Conservation (phyloP, 2,797 vertebrate genomes). For the Macroramphosus scolopax region DNA sequence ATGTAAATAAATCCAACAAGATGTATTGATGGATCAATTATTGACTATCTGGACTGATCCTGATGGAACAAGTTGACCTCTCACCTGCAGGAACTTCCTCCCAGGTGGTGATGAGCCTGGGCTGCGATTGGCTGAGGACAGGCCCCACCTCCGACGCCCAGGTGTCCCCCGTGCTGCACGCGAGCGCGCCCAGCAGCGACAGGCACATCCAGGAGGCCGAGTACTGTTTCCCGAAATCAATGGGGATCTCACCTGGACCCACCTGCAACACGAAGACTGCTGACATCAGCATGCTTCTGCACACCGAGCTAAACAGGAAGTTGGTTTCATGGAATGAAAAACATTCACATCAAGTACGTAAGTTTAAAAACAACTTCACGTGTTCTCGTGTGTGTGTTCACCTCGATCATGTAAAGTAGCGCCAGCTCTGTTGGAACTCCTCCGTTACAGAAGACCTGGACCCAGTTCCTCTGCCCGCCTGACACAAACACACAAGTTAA, state of each 20-base stretch:
- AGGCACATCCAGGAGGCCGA: constrained; percentile 96
- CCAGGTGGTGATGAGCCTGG: constrained; percentile 93
- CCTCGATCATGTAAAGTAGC: constrained; percentile 95
- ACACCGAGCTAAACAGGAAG: too few relatives aligned
- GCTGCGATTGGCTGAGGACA: constrained; percentile 82
- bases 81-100: constrained; percentile 89
- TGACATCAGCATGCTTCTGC: too few relatives aligned
- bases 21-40: too few relatives aligned
- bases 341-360: too few relatives aligned
- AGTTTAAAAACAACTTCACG: too few relatives aligned
- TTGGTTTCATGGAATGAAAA: too few relatives aligned
- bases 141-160: constrained; percentile 95
- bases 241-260: constrained; percentile 90
- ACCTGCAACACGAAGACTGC: constrained; percentile 59
- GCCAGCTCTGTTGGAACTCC: constrained; percentile 92
- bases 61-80: too few relatives aligned
- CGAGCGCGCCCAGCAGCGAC: constrained; percentile 88
- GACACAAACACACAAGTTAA: neutral
- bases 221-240: constrained; percentile 91
- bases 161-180: constrained; percentile 89
- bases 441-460: constrained; percentile 96
- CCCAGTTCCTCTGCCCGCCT: constrained; percentile 96
- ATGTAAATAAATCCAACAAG: too few relatives aligned
- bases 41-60: too few relatives aligned
- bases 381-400: too few relatives aligned